Evolutionary conservation across 2,888 invertebrate species (phyloP), one percentile per base, ranked within the genome.

Genomic region (Liodrosophila aerea): DNA sequence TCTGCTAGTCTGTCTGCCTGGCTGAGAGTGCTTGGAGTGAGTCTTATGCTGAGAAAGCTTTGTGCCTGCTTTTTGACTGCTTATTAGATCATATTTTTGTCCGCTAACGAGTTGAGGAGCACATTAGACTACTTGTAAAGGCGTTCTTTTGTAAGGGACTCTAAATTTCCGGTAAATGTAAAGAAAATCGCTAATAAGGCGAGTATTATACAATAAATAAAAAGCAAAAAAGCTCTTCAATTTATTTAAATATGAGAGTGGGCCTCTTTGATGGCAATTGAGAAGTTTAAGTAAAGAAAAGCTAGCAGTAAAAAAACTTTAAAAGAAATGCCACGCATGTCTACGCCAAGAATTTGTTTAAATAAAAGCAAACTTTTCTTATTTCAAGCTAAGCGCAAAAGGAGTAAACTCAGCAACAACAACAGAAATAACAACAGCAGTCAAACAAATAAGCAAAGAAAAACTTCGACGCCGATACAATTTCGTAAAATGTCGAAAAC

Each of bases 391-490:
- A 56, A 64, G 74, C 61, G 59, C 44, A 61, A 63, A 72, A 62
- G 39, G 59, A 73, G 70, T 64, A 58, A 57, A 37, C 9, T 7
- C 22, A 3, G 9, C 36, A 39, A 39, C 11, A 39, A 18, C 39
- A 39, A 18, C 1, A 39, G 22, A 4, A 77, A 75, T 47, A 72
- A 72, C 61, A 68, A 64, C 44, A 60, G 64, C 45, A 63, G 58
- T 54, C 60, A 75, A 80, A 73, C 73, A 73, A 67, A 72, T 58
- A 73, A 72, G 70, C 50, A 60, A 76, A 58, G 63, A 56, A 76
- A 69, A 80, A 76, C 83, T 86, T 86, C 65, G 81, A 82, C 87
- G 84, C 76, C 81, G 85, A 86, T 82, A 86, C 81, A 82, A 82
- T 82, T 82, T 86, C 59, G 73, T 59, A 62, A 82, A 86, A 86